Evolutionary conservation across 1,140 invertebrate genomes (phyloP).

Genomic region (Lordiphosa stackelbergi): DNA sequence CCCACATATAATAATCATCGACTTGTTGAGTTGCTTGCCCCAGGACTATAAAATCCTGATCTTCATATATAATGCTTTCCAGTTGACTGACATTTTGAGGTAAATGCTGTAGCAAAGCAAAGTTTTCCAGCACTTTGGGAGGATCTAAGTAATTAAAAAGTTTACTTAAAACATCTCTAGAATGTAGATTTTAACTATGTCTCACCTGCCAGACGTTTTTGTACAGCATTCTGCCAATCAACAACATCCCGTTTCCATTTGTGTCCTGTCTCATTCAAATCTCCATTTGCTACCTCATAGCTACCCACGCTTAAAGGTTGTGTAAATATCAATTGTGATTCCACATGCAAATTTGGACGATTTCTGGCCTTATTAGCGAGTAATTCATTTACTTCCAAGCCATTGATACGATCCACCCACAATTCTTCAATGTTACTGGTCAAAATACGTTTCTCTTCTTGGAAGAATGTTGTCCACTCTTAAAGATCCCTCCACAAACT

Average conservation of each 20-base stretch:
- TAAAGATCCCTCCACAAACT: constrained; percentile 45
- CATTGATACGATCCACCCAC: constrained; percentile 57
- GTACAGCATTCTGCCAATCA: constrained; percentile 36
- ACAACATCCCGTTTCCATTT: constrained; percentile 42
- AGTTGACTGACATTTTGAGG: constrained; percentile 23
- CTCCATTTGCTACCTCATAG: constrained; percentile 30
- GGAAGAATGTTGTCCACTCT: constrained; percentile 43
- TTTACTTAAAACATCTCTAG: neutral
- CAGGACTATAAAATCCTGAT: constrained; percentile 28
- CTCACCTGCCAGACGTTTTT: constrained; percentile 38
- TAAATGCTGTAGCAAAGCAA: constrained; percentile 39
- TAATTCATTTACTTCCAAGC: constrained; percentile 44
- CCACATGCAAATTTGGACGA: constrained; percentile 50
- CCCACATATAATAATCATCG: constrained; percentile 29
- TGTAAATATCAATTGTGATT: constrained; percentile 52
- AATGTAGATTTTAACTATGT: neutral
- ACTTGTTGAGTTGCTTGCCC: neutral
- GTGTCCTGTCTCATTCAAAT: neutral
- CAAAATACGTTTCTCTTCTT: constrained; percentile 39
- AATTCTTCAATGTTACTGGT: constrained; percentile 62
- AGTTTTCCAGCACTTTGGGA: constrained; percentile 35
- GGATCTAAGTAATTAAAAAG: constrained; percentile 19
- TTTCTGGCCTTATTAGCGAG: constrained; percentile 52
- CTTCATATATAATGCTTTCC: neutral
- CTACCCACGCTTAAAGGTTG: constrained; percentile 51